Evolutionary conservation across 2,888 invertebrate genomes (phyloP).

Genomic region (Spisula solida): DNA sequence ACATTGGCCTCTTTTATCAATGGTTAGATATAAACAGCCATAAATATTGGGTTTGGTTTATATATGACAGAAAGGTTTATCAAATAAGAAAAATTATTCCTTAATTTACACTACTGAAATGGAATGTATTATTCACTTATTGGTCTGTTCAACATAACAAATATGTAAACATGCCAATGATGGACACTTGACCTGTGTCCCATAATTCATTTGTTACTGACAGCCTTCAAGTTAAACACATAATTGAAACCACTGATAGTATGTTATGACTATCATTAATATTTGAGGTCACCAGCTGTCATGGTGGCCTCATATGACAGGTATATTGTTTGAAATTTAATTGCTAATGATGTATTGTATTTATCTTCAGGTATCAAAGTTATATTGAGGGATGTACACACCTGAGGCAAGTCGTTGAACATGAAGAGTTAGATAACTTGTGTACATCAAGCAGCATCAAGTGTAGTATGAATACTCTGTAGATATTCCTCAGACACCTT

Average conservation of each 20-base stretch:
- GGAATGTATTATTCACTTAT: too few relatives aligned
- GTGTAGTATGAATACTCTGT: neutral
- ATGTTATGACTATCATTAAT: slow-evolving; percentile 1
- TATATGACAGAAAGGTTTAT: too few relatives aligned
- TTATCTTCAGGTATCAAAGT: slow-evolving; percentile 17
- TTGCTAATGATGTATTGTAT: slow-evolving; percentile 8
- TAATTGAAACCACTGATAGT: neutral
- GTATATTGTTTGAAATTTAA: slow-evolving; percentile 25
- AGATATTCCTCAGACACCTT: neutral
- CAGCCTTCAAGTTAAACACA: neutral
- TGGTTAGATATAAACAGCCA: too few relatives aligned
- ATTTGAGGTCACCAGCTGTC: slow-evolving; percentile 1
- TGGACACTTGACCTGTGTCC: slow-evolving; percentile 10
- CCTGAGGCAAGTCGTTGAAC: neutral
- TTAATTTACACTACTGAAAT: too few relatives aligned
- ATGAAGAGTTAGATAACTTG: neutral
- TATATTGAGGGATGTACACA: neutral
- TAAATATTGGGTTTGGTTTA: too few relatives aligned
- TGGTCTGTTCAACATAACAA: too few relatives aligned
- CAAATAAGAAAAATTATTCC: too few relatives aligned
- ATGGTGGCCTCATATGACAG: neutral
- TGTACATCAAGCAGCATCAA: neutral
- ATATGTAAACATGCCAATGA: too few relatives aligned
- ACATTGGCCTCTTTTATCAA: too few relatives aligned
- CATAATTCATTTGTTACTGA: neutral